Percentiles rank a stretch among this genome's conserved stretches.
Evolutionary conservation across 2,888 invertebrate genomes (phyloP).

Genomic region (Eristalis tenax): DNA sequence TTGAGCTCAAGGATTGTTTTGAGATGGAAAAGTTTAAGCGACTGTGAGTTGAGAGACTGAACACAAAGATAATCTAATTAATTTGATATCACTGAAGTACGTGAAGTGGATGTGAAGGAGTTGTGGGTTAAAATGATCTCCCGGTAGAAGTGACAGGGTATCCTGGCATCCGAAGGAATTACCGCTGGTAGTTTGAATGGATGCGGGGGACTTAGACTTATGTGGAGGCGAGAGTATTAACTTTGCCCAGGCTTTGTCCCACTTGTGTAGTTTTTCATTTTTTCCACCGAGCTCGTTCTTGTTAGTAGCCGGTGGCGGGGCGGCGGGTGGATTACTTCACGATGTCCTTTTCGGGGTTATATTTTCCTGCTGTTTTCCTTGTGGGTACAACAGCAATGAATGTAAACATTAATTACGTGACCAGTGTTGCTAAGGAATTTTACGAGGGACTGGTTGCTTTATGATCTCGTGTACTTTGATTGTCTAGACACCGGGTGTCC

Average conservation of each 20-base stretch:
- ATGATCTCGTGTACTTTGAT: constrained; percentile 15
- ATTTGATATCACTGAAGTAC: constrained; percentile 14
- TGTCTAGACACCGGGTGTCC: constrained; percentile 22
- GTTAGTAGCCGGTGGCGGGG: no score
- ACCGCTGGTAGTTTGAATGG: not conserved
- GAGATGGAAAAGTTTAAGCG: constrained; percentile 32
- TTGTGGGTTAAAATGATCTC: not conserved
- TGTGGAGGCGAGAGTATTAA: not conserved
- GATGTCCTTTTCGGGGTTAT: not conserved
- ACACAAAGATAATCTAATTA: constrained; percentile 36
- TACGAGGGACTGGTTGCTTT: constrained; percentile 9
- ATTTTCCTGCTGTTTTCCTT: not conserved
- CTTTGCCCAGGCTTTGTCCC: not conserved
- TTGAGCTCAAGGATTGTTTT: constrained; percentile 21
- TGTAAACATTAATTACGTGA: constrained; percentile 48
- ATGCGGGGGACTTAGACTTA: not conserved
- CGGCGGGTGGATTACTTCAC: no score
- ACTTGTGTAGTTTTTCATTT: not conserved
- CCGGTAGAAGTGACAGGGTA: not conserved
- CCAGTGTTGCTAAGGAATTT: constrained; percentile 6
- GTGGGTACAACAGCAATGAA: not conserved
- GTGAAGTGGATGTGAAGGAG: not conserved
- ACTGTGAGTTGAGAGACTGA: constrained; percentile 2
- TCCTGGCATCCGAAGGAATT: not conserved
- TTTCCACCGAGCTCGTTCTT: not conserved